Percentiles rank a stretch among this genome's conserved stretches.
Conservation (phyloP, 2,797 vertebrate species). For the Microcaecilia unicolor region DNA sequence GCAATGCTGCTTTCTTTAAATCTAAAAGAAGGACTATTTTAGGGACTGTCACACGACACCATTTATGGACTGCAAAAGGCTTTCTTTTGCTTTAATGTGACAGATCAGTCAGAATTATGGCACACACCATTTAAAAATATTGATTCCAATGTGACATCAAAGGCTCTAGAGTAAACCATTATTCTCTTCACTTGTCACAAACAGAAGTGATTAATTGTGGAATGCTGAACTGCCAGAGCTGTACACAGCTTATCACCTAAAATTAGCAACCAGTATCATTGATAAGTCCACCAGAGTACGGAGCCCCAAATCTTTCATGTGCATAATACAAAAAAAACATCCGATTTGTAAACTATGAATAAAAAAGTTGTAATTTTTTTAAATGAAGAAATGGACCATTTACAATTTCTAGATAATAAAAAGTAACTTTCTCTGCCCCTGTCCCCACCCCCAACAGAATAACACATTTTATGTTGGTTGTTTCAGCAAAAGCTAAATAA, state of each 20-base stretch:
- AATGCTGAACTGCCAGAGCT: slow-evolving; percentile 30
- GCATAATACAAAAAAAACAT: slow-evolving; percentile 4
- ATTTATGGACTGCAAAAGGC: slow-evolving; percentile 14
- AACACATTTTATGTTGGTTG: slow-evolving; percentile 50
- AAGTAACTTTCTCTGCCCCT: slow-evolving; percentile 1
- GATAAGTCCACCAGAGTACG: background rate
- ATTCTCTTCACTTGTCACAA: slow-evolving; percentile 43
- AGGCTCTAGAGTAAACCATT: slow-evolving; percentile 29
- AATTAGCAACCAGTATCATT: slow-evolving; percentile 35
- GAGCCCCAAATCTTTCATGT: background rate
- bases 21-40: background rate
- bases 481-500: slow-evolving; percentile 51
- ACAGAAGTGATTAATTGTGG: slow-evolving; percentile 38
- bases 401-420: slow-evolving; percentile 21
- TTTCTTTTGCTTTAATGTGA: slow-evolving; percentile 20
- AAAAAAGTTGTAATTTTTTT: no score
- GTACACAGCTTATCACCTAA: slow-evolving; percentile 24
- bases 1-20: background rate
- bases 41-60: slow-evolving; percentile 11
- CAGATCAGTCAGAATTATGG: slow-evolving; percentile 27
- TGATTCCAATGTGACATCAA: slow-evolving; percentile 42
- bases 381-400: background rate
- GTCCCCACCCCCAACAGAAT: no score
- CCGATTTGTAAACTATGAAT: no score
- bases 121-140: slow-evolving; percentile 36